These are phyloP conservation scores for Venustoraphidia nigricollis DNA, from an alignment of 2,888 invertebrate genomes.

Conservation along the genomic window DNA sequence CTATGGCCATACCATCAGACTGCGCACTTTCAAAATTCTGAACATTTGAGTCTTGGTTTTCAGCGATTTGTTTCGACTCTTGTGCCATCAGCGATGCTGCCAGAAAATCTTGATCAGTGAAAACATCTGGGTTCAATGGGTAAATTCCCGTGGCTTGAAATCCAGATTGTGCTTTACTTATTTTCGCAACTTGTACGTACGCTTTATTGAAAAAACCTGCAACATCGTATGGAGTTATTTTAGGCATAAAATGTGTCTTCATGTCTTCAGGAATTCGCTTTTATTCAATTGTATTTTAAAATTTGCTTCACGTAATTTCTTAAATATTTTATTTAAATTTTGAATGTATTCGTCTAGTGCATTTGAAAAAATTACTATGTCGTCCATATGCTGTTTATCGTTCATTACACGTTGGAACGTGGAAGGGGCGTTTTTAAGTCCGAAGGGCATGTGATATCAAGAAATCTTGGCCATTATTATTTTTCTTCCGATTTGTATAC, in stretches of 20 bases:
- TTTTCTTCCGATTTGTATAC: no score
- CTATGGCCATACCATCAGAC: slow-evolving; percentile 11
- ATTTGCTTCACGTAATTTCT: no score
- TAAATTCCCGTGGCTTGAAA: slow-evolving; percentile 11
- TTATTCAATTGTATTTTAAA: no score
- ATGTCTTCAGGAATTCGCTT: no score
- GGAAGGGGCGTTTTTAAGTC: no score
- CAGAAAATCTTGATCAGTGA: slow-evolving; percentile 12
- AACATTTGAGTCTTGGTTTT: slow-evolving; percentile 11
- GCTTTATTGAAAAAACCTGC: slow-evolving; percentile 9
- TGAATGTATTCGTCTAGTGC: no score
- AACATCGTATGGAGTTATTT: slow-evolving; percentile 10
- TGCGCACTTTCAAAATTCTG: slow-evolving; percentile 11
- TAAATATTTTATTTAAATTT: no score
- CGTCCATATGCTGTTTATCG: no score
- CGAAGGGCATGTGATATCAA: no score
- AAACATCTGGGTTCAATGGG: slow-evolving; percentile 14
- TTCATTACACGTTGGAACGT: no score
- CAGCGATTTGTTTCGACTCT: slow-evolving; percentile 10
- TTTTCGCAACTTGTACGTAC: slow-evolving; percentile 7
- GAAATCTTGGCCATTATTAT: no score
- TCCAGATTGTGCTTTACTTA: slow-evolving; percentile 12
- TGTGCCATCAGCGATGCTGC: slow-evolving; percentile 11
- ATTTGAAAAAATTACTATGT: no score
- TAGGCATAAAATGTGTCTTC: slow-evolving; percentile 7